Conservation (phyloP, 2,797 vertebrate species). For the Glyptemys insculpta region DNA sequence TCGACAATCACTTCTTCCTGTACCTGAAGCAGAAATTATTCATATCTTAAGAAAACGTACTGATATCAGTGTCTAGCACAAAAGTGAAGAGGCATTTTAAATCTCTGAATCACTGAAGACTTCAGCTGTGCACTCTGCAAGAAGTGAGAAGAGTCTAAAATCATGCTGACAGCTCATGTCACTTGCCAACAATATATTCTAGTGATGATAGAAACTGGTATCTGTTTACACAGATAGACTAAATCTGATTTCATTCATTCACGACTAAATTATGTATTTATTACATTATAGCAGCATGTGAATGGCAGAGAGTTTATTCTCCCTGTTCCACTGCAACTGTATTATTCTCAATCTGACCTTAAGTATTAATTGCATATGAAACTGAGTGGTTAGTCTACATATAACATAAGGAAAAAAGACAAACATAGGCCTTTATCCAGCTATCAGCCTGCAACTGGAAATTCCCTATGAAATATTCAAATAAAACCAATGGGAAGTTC, state of each 20-base stretch:
- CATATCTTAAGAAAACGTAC: background rate
- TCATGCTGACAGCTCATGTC: conserved; percentile 33
- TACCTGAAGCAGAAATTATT: background rate
- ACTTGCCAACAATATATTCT: background rate
- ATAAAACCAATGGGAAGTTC: conserved; percentile 49
- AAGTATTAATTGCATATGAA: conserved; percentile 66
- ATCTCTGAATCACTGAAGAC: background rate
- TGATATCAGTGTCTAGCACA: conserved; percentile 6
- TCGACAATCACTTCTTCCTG: background rate
- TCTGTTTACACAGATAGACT: conserved; percentile 48
- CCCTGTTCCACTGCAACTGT: background rate
- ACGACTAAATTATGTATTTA: conserved; percentile 40
- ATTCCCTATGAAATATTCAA: conserved; percentile 22
- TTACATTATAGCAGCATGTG: background rate
- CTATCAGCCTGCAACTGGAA: conserved; percentile 1
- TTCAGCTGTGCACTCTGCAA: conserved; percentile 9
- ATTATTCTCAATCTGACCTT: conserved; percentile 43
- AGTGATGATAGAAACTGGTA: background rate
- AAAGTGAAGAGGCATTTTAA: background rate
- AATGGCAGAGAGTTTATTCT: conserved; percentile 42
- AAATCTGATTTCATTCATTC: conserved; percentile 53
- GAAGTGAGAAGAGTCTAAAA: conserved; percentile 14
- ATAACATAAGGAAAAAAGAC: conserved; percentile 32
- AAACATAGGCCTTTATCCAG: conserved; percentile 18
- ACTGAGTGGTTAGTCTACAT: conserved; percentile 4